These are phyloP conservation scores for Hirundo rustica DNA, from an alignment of 2,797 vertebrate species.

Conservation along the genomic window DNA sequence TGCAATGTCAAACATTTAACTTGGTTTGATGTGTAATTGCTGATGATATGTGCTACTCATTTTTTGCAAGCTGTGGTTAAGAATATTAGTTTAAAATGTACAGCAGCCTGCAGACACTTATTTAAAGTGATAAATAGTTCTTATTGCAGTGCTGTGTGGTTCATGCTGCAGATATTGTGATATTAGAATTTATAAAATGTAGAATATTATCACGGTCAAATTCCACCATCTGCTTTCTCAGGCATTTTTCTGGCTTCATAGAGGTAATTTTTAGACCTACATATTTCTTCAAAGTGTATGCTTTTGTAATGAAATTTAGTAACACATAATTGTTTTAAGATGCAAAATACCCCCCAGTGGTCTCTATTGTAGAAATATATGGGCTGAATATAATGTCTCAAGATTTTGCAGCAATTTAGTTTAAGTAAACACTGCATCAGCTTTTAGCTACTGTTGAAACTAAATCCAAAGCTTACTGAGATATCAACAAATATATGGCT, in stretches of 20 bases:
- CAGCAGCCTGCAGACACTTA: background rate
- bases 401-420: background rate
- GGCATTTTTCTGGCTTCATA: background rate
- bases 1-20: conserved; percentile 43
- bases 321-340: background rate
- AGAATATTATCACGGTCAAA: background rate
- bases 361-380: background rate
- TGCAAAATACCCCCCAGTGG: background rate
- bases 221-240: background rate
- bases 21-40: conserved; percentile 40
- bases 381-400: background rate
- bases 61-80: conserved; percentile 33
- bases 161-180: background rate
- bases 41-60: background rate
- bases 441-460: background rate
- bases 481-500: background rate
- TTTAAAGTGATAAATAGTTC: background rate
- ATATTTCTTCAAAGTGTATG: background rate
- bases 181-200: background rate
- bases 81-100: conserved; percentile 43
- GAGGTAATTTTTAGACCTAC: background rate
- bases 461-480: background rate
- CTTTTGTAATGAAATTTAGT: background rate
- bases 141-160: background rate
- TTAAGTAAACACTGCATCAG: background rate